Percentiles rank a stretch among this genome's conserved stretches.
phyloP scores from a whole-genome alignment of 2,797 vertebrate species.

The Enteromius anoplus region DNA sequence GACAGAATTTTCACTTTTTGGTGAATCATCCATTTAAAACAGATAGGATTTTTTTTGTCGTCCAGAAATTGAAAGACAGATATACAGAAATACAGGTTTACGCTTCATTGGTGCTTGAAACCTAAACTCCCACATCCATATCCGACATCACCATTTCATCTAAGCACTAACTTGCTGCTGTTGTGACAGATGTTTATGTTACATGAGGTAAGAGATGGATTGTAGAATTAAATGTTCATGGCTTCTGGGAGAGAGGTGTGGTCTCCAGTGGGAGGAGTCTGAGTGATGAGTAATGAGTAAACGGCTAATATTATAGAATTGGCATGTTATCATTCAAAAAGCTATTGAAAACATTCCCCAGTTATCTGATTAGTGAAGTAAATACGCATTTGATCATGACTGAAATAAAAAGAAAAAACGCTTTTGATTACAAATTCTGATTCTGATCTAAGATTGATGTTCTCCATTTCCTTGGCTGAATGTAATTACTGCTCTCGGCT shows the following conservation, averaged over 20 bases:
- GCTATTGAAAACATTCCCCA: background rate
- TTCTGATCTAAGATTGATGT: constrained; percentile 38
- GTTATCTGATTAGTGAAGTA: background rate
- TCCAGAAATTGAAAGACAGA: background rate
- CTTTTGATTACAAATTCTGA: constrained; percentile 26
- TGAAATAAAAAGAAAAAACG: background rate
- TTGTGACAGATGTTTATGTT: constrained; percentile 55
- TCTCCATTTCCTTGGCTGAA: constrained; percentile 67
- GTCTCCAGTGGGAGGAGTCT: constrained; percentile 14
- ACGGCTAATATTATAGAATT: background rate
- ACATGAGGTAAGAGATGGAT: constrained; percentile 69
- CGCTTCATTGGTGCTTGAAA: background rate
- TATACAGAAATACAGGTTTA: background rate
- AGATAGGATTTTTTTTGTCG: background rate
- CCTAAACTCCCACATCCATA: constrained; percentile 47
- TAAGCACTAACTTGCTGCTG: constrained; percentile 65
- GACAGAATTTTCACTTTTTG: background rate
- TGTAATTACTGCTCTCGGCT: constrained; percentile 72
- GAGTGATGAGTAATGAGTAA: constrained; percentile 16
- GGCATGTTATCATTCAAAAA: background rate
- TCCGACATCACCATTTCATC: constrained; percentile 67
- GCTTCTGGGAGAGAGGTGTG: constrained; percentile 22
- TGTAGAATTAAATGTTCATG: constrained; percentile 63
- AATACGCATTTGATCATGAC: background rate
- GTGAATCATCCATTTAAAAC: background rate